Evolutionary conservation across 2,888 invertebrate genomes (phyloP).

Genomic region (Emmelina monodactyla): DNA sequence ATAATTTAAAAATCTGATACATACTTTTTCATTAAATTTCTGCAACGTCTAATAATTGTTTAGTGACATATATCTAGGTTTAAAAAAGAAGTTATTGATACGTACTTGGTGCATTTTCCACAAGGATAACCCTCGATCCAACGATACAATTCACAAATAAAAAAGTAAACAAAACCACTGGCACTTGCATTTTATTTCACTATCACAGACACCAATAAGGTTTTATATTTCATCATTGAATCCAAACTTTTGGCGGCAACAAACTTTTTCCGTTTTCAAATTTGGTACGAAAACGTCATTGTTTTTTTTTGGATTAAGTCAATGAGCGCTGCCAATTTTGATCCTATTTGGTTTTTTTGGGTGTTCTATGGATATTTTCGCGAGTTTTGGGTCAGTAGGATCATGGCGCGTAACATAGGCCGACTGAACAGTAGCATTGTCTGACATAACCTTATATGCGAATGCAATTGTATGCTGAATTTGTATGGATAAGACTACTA

Average conservation of each 20-base stretch:
- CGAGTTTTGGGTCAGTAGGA: conserved; percentile 36
- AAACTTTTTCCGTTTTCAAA: not conserved
- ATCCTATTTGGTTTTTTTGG: conserved; percentile 16
- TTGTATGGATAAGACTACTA: conserved; percentile 33
- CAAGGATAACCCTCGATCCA: conserved; percentile 48
- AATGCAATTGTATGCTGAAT: conserved; percentile 30
- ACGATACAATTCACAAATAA: conserved; percentile 27
- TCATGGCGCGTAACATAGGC: conserved; percentile 36
- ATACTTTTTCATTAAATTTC: no score
- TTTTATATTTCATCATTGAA: not conserved
- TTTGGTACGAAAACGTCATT: not conserved
- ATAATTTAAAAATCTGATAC: no score
- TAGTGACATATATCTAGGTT: no score
- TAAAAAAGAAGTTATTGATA: no score
- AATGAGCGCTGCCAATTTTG: no score
- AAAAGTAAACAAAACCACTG: conserved; percentile 30
- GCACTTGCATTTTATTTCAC: conserved; percentile 45
- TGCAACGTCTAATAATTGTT: no score
- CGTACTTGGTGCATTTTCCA: conserved; percentile 60
- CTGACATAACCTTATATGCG: conserved; percentile 58
- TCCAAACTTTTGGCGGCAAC: not conserved
- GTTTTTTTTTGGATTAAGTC: no score
- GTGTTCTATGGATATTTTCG: conserved; percentile 3
- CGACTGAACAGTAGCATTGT: conserved; percentile 54
- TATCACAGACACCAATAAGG: conserved; percentile 18